Evolutionary conservation across 2,888 invertebrate genomes (phyloP), one percentile per base, ranked within the genome.

Genomic region (Osmoderma eremita): DNA sequence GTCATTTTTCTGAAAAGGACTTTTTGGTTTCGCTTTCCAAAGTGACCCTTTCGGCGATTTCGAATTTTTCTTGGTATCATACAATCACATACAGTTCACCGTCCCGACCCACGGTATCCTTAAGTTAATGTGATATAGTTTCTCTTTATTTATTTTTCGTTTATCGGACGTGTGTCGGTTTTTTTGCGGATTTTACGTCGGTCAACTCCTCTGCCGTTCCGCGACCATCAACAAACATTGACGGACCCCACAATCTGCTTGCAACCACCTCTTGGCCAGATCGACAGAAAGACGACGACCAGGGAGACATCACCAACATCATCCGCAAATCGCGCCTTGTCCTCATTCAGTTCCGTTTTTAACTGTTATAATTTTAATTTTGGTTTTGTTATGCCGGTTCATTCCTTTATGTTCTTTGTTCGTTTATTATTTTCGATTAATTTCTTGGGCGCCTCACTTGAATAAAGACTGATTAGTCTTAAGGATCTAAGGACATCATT

Each of bases 21-120:
- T 80, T 80, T 81, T 81, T 81, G 79, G 80, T 82, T 82, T 80
- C 81, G 81, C 81, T 81, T 79, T 78, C 79, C 78, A 79, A 80
- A 81, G 81, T 81, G 81, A 82, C 81, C 79, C 77, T 80, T 81
- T 81, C 80, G 81, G 80, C 80, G 75, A 75, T 77, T 79, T 72
- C 72, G 74, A 72, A 75, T 78, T 65, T 65, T 63, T 51, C 63
- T 63, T 53, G 63, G 53, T 51, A 42, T 17, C 30, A 30, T 61
- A 61, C 38, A 61, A 45, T 45, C 39, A 45, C 17, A 48, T 24
- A 61, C 45, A 30, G 13, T 24, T 30, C 45, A 65, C 54, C 48
- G 65, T 65, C 54, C 65, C 42, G 54, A 42, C 54, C 53, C 65
- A 56, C 56, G 54, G 53, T 56, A 62, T 53, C 22, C 45, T 58